phyloP scores from a whole-genome alignment of 92 coral and sea anemone species.

The Porites lobata region DNA sequence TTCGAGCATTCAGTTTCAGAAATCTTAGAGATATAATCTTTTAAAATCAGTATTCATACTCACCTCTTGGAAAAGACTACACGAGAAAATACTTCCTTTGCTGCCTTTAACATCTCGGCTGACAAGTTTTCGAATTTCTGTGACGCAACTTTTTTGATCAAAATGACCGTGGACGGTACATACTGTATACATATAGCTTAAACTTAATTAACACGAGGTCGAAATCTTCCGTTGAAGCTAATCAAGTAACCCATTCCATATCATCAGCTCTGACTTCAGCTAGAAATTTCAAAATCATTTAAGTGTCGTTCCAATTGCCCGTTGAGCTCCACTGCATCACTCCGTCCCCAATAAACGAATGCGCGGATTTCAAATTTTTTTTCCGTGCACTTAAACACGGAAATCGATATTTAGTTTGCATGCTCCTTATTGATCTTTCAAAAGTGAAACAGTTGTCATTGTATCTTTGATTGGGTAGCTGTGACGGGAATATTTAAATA shows the following conservation, averaged over 20 bases:
- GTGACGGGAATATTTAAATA: neutral
- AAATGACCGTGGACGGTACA: no score
- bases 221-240: no score
- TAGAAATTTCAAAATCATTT: no score
- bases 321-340: neutral
- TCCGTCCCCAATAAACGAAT: no score
- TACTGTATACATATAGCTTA: no score
- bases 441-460: neutral
- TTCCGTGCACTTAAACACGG: neutral
- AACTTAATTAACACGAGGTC: no score
- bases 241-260: neutral
- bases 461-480: neutral
- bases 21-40: neutral
- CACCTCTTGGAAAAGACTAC: neutral
- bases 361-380: neutral
- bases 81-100: neutral
- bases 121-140: no score
- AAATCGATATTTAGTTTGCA: neutral
- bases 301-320: no score
- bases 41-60: neutral
- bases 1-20: no score
- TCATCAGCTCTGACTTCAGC: no score
- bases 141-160: no score
- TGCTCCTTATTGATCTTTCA: neutral
- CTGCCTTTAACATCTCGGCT: conserved; percentile 18